phyloP scores from a whole-genome alignment of 1,140 invertebrate species.

The Mizuhopecten yessoensis region DNA sequence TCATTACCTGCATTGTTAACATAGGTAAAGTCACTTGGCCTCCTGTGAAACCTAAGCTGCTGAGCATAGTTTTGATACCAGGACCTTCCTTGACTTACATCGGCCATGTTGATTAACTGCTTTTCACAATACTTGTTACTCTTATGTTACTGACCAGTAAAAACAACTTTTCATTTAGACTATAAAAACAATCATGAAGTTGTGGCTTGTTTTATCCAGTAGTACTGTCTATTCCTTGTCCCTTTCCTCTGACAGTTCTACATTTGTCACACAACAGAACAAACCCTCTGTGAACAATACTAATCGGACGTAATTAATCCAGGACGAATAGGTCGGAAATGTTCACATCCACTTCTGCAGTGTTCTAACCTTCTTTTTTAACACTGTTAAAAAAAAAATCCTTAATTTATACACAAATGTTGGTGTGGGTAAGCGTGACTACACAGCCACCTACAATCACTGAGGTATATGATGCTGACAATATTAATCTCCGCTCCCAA shows the following conservation, averaged over 20 bases:
- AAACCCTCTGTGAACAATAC: too few species aligned
- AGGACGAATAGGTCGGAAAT: too few species aligned
- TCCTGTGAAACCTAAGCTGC: not conserved
- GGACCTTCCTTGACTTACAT: not conserved
- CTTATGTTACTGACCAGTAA: not conserved
- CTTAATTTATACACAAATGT: not conserved
- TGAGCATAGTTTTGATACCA: slow-evolving; percentile 28
- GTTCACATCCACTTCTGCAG: not conserved
- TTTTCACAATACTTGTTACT: not conserved
- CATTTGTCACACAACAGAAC: not conserved
- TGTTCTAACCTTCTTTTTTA: not conserved
- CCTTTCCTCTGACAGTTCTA: not conserved
- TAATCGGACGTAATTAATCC: too few species aligned
- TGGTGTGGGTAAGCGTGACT: too few species aligned
- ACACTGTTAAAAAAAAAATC: not conserved
- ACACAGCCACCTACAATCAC: not conserved
- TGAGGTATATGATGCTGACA: not conserved
- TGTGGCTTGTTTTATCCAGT: too few species aligned
- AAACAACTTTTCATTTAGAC: not conserved
- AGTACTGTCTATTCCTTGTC: too few species aligned
- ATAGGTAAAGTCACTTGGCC: not conserved
- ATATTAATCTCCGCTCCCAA: not conserved
- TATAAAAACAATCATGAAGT: too few species aligned
- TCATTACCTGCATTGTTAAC: not conserved
- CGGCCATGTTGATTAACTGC: not conserved